A percentile compares a stretch with the other conserved stretches of the same genome.
Conservation (phyloP, 2,113 vertebrate species). For the Cochlearius cochlearius region DNA sequence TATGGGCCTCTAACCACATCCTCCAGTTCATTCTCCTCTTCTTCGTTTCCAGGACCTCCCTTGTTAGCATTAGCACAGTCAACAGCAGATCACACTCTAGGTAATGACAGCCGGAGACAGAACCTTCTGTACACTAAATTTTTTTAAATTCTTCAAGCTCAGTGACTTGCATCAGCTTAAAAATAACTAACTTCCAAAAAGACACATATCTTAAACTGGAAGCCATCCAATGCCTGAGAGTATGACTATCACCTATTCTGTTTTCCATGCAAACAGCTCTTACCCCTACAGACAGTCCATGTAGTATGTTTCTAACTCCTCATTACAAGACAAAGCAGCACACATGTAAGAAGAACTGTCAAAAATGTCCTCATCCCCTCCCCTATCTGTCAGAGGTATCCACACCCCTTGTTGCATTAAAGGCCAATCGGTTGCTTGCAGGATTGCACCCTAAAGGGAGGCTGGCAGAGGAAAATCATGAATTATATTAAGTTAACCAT, state of each 20-base stretch:
- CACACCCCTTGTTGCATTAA: not conserved
- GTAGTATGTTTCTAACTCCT: not conserved
- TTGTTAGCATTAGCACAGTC: not conserved
- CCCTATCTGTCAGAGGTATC: not conserved
- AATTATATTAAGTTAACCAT: not conserved
- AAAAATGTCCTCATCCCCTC: not conserved
- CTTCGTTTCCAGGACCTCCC: not conserved
- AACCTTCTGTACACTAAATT: not conserved
- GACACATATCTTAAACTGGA: not conserved
- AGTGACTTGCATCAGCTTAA: not conserved
- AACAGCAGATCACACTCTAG: not conserved
- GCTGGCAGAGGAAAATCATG: not conserved
- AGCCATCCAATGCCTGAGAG: rapidly evolving
- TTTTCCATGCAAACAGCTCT: not conserved
- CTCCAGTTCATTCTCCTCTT: not conserved
- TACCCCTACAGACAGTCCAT: not conserved
- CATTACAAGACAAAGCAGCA: not conserved
- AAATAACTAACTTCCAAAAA: not conserved
- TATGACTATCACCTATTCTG: rapidly evolving
- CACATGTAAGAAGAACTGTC: not conserved
- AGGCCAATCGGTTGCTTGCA: rapidly evolving
- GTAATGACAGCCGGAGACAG: not conserved
- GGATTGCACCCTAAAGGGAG: not conserved
- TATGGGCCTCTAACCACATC: not conserved
- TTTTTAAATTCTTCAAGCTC: not conserved